Base-by-base conservation (phyloP, 2,797 vertebrate genomes). In the Spea hammondii region DNA sequence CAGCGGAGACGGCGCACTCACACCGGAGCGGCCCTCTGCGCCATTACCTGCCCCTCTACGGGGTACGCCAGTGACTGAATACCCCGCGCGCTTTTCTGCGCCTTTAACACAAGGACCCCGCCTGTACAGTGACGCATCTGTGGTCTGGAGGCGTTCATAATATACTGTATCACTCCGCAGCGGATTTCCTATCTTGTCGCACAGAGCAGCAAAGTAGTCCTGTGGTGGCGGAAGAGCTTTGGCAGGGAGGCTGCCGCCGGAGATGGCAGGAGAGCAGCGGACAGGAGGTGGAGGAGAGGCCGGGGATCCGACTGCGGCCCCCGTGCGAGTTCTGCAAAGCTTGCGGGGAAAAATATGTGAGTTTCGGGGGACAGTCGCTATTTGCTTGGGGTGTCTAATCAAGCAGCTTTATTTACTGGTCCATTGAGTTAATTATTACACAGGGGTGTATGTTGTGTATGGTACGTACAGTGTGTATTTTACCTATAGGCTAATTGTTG, bases 341-440 rank as follows among this genome's bases (percentile, higher is more conserved):
- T 92, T 98, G 83, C 92, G 96, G 87, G 96, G 96, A 32, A 98
- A 97, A 90, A 98, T 98, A 87, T 98, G 97, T 98, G 93, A 98
- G 96, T 95, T 57, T 8, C 32, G 11, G 54, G 81, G 80, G 59
- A 62, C 6, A 17, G 32, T 32, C 32, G 32, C 32, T 1, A 3
- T 32, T 32, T 32, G 32, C 32, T 32, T 32, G 32, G 32, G 32
- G 32, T 32, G 32, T 32, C 32, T 32, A 32, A 32, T 32, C 32
- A 32, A 32, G 32, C 32, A 32, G 32, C 6, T 6, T 53, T 53
- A 53, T 11, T 53, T 1, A 32, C 32, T 32, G 32, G 32, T 32
- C 32, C 32, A 32, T 32, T 32, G 32, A 32, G 32, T 32, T 32
- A 32, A 32, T 32, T 32, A 32, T 32, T 32, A 32, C 32, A 32